Base-by-base conservation (phyloP, 2,797 vertebrate genomes). In the Clarias laeviceps region DNA sequence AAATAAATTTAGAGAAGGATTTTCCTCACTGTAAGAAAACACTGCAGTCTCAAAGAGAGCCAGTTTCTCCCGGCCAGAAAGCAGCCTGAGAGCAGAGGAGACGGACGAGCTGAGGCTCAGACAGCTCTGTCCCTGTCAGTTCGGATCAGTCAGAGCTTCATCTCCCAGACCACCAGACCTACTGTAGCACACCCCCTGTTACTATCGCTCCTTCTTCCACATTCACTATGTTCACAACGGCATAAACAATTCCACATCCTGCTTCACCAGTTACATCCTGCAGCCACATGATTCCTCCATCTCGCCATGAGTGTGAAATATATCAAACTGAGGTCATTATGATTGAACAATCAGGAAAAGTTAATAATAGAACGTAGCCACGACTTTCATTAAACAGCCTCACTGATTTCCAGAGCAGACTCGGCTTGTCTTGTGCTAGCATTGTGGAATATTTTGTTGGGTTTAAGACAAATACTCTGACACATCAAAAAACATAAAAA, bases 1-100 rank as follows among this genome's bases (percentile, higher is more conserved):
- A 98, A 99, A 99, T 98, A 98, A 97, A 94, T 96, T 95, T 93
- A 95, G 95, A 94, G 93, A 93, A 94, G 27, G 76, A 97, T 94
- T 95, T 96, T 96, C 94, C 93, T 96, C 94, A 94, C 92, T 96
- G 92, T 93, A 81, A 68, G 95, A 94, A 93, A 96, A 94, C 84
- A 84, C 82, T 83, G 69, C 69, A 61, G 82, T 62, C 57, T 83
- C 68, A 83, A 79, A 84, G 62, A 7, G 64, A 83, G 82, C 45
- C 45, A 34, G 66, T 86, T 86, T 86, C 27, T 70, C 50, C n/a
- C 15, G 17, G 18, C 54, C 72, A 27, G 79, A 81, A 66, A 81
- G 72, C 64, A 34, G 80, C 15, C 72, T 61, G 57, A 57, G 76
- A 83, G 73, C 59, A 40, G 59, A 64, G 40, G 22, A 40, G 59